phyloP scores from a whole-genome alignment of 2,113 vertebrate species.

The Bostrychus sinensis region DNA sequence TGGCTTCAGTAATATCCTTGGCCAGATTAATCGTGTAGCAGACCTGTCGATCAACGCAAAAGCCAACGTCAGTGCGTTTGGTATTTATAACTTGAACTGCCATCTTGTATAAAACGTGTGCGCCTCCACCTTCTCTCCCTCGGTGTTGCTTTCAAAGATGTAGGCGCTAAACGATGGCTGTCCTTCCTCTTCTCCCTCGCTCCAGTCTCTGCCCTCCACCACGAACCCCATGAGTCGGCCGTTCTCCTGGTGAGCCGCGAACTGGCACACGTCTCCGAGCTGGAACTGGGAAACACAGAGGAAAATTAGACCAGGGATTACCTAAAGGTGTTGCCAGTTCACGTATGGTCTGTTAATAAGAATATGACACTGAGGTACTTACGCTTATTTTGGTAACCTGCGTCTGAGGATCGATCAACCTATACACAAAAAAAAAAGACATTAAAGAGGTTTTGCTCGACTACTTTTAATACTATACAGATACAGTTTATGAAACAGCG shows the following conservation, averaged over 20 bases:
- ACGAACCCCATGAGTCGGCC: constrained; percentile 93
- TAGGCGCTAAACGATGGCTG: constrained; percentile 86
- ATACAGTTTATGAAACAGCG: too few relatives aligned
- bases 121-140: constrained; percentile 91
- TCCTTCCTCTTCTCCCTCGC: constrained; percentile 73
- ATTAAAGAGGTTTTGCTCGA: neutral
- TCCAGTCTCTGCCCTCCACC: constrained; percentile 81
- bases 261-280: constrained; percentile 88
- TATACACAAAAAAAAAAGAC: constrained; percentile 45
- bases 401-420: constrained; percentile 97
- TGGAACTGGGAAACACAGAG: constrained; percentile 85
- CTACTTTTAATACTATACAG: neutral
- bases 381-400: constrained; percentile 93
- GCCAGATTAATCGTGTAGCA: constrained; percentile 94
- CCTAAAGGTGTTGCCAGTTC: too few relatives aligned
- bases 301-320: too few relatives aligned
- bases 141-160: constrained; percentile 97
- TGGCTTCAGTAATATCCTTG: constrained; percentile 92
- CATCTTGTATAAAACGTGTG: neutral
- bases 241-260: constrained; percentile 95
- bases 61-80: neutral
- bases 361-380: constrained; percentile 72
- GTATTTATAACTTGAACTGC: neutral
- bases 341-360: too few relatives aligned
- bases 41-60: constrained; percentile 81